phyloP scores from a whole-genome alignment of 2,113 vertebrate species.

The Bujurquina vittata region DNA sequence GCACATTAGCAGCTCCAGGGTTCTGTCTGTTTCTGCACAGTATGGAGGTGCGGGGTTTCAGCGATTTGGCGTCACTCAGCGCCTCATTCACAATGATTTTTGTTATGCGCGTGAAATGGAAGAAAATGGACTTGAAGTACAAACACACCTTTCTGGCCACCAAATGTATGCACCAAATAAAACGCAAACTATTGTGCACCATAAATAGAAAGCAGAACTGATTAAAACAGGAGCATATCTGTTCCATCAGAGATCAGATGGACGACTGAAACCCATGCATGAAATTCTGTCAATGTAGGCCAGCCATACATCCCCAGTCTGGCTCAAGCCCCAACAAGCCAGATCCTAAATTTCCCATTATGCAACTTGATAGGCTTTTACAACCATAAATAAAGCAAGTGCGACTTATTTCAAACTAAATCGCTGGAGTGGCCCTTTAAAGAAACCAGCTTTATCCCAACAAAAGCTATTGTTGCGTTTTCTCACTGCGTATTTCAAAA shows the following conservation, averaged over 20 bases:
- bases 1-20: neutral
- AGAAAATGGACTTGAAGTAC: neutral
- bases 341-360: neutral
- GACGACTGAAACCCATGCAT: neutral
- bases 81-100: conserved; percentile 2
- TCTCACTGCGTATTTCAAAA: neutral
- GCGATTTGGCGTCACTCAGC: neutral
- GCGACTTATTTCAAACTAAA: neutral
- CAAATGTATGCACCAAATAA: neutral
- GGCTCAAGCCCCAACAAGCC: neutral
- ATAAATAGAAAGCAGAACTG: neutral
- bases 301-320: neutral
- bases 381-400: neutral
- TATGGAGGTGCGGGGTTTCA: neutral
- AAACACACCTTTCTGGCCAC: neutral
- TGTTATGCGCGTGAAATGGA: neutral
- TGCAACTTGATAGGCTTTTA: neutral
- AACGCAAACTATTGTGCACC: neutral
- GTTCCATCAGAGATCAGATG: neutral
- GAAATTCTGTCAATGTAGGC: neutral
- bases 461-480: conserved; percentile 11
- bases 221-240: neutral
- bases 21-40: neutral
- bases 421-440: neutral
- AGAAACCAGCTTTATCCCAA: neutral